These are phyloP conservation scores for Anagyrus pseudococci DNA, from an alignment of 2,888 invertebrate genomes.

Conservation along the genomic window DNA sequence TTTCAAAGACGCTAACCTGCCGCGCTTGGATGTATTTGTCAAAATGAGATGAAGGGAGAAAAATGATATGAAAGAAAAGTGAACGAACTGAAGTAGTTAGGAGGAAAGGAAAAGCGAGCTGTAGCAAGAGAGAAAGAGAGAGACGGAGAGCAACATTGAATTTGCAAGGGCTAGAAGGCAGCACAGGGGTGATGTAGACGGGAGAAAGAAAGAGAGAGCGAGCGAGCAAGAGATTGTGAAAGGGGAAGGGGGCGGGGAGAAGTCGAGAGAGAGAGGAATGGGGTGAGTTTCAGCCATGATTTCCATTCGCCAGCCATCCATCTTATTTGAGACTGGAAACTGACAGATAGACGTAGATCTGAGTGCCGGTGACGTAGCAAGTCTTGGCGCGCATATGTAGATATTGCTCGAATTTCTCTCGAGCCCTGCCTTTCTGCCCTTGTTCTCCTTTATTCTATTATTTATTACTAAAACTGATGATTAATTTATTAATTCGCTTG, in stretches of 20 bases:
- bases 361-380: constrained; percentile 62
- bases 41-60: constrained; percentile 37
- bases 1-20: no score
- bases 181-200: constrained; percentile 39
- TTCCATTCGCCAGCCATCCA: constrained; percentile 72
- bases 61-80: constrained; percentile 42
- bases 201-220: constrained; percentile 37
- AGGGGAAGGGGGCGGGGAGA: constrained; percentile 18
- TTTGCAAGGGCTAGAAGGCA: constrained; percentile 43
- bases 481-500: no score
- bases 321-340: constrained; percentile 68
- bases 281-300: constrained; percentile 66
- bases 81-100: no score
- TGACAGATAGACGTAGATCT: constrained; percentile 63
- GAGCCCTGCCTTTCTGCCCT: constrained; percentile 1
- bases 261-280: constrained; percentile 51
- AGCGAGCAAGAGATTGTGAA: constrained; percentile 31
- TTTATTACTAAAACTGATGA: no score
- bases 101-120: constrained; percentile 37
- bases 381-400: no score
- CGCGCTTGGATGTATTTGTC: constrained; percentile 35
- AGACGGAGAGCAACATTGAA: constrained; percentile 39
- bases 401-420: constrained; percentile 42
- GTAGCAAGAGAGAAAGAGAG: no score
- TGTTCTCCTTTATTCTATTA: constrained; percentile 20